Evolutionary conservation across 2,888 invertebrate genomes (phyloP), one percentile per base, ranked within the genome.

Genomic region (Drosophila koepferae): DNA sequence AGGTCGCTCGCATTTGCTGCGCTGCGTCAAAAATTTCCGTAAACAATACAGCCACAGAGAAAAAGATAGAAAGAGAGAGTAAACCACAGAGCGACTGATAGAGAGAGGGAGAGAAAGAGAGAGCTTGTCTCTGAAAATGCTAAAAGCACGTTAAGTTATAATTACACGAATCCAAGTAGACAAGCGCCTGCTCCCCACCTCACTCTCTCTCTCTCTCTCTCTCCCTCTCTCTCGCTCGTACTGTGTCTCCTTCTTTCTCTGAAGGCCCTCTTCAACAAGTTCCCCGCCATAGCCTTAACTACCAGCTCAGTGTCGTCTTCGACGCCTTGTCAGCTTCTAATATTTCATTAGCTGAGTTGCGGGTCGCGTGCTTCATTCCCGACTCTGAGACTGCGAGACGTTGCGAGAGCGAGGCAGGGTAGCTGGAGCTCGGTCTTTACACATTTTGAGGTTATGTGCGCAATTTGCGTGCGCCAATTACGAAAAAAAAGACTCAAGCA

Each of bases 381-480:
- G 61, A 55, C 54, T 48, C 62, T 51, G 53, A 36, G 40, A 55
- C 40, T 14, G 1, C 8, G 28, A 9, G 28, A 10, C 55, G 41
- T n/a, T 12, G 16, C 16, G 38, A 7, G 38, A 16, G 16, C 16
- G 38, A 23, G 18, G 12, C 18, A 31, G 53, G 8, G 20, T 38
- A 23, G 16, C 4, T 53, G 38, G 9, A 49, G 53, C 20, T 53
- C 14, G 53, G 38, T 36, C 53, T 38, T 53, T 51, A 78, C 67
- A 63, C 79, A 72, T 66, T 86, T 81, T 77, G 83, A 80, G 86
- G 86, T 85, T 87, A 87, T 81, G 72, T 79, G 86, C 81, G 71
- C 87, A 81, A 85, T 87, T 85, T 86, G 74, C 83, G 83, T 88
- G 88, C 71, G 72, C 89, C 86, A 88, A 86, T 86, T 88, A 86